Evolutionary conservation across 2,888 invertebrate genomes (phyloP), one percentile per base, ranked within the genome.

Genomic region (Drosophila quasianomalipes): DNA sequence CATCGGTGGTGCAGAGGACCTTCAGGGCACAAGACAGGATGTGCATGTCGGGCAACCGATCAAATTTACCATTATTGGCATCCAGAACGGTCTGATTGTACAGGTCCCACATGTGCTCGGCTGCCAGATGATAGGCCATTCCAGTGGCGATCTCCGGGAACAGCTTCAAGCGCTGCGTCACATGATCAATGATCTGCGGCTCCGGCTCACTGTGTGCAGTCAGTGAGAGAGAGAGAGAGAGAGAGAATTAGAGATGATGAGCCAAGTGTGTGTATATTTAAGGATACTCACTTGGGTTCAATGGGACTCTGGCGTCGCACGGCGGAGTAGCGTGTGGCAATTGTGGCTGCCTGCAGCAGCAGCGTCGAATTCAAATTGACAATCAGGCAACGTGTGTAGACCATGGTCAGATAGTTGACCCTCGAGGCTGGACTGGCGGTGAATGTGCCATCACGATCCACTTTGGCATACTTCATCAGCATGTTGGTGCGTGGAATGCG

Each of bases 401-500:
- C 96, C 98, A 98, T 98, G 5, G 92, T 92, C 65, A 97, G 97
- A 92, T 98, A 98, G 1, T 97, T 96, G 14, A 98, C 94, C 93
- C 97, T 97, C 31, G 96, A 96, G 85, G 96, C 96, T 0, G 96
- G 95, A 0, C 97, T 96, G 91, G 96, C 96, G 1, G 97, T 95
- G 92, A 97, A 98, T 7, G 96, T 97, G 30, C 98, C 98, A 93
- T 98, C 97, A 94, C 96, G 98, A 95, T 98, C 97, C 82, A 98
- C 97, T 94, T 98, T 95, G 41, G 97, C 96, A 93, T 98, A 97
- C 94, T 97, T 97, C 98, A 98, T 98, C 22, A 99, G 94, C 98
- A 99, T 97, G 82, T 97, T 94, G 35, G 95, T 95, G 74, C 98
- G 94, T 0, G 99, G 98, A 93, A 99, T 97, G 85, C 98, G 95